Base-by-base conservation (phyloP, 2,797 vertebrate genomes). In the Sparidentex hasta region DNA sequence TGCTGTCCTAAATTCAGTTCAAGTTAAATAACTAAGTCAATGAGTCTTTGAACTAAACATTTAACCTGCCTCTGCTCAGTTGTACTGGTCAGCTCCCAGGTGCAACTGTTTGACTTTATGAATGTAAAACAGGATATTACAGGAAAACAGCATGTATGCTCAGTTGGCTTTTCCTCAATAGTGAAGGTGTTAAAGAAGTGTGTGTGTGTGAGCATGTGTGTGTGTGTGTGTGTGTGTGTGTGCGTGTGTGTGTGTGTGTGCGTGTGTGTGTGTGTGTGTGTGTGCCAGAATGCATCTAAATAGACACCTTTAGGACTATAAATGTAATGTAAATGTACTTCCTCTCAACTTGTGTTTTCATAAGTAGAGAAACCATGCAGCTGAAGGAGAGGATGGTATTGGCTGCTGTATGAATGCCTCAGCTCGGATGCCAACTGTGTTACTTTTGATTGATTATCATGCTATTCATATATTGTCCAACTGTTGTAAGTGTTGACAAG, bases 71-170 rank as follows among this genome's bases (percentile, higher is more conserved):
- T 27, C 41, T 27, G 33, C 51, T 74, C 21, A 57, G 47, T 11
- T 55, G 74, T 57, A 11, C 70, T 55, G 55, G 25, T 65, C 27
- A 47, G 25, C 61, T 77, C 62, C 55, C 44, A 73, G 46, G 46
- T 18, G 68, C 59, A 46, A 58, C 63, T 18, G 7, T 46, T 33
- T 52, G 20, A 59, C 25, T 38, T 65, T 57, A 55, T 65, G 50
- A 83, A 71, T 75, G 14, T 71, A 46, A 73, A 82, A 18, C 67
- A 69, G 76, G 20, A 41, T 62, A 41, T 51, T 65, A 18, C 27
- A 65, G 41, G 27, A 33, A 64, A 76, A 64, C 61, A 56, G 48
- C 11, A 5, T 11, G 47, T 16, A 7, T 41, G 14, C 52, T 33
- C 27, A 33, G 46, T 7, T 51, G 16, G n/a, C 29, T 50, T 14